phyloP scores from a whole-genome alignment of 2,888 invertebrate species.

The Nesidiocoris tenuis region DNA sequence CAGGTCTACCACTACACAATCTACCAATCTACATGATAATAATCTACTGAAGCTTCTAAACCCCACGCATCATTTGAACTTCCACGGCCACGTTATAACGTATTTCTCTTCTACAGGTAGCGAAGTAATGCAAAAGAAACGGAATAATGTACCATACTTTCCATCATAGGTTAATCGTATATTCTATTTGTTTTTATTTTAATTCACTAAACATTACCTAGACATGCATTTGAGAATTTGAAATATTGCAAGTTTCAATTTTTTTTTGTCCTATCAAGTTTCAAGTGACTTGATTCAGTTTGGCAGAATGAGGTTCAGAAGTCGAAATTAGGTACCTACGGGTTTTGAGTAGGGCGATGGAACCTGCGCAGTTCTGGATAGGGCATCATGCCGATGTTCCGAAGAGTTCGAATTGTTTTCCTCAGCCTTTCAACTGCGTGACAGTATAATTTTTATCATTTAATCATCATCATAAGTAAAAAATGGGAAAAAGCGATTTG shows the following conservation, averaged over 20 bases:
- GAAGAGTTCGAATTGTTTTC: no score
- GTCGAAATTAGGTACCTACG: not conserved
- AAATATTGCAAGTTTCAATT: conserved; percentile 34
- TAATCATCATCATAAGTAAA: no score
- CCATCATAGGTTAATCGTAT: conserved; percentile 19
- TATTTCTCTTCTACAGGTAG: conserved; percentile 48
- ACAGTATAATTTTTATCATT: no score
- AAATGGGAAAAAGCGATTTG: no score
- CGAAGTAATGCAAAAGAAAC: conserved; percentile 48
- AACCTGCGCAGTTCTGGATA: no score
- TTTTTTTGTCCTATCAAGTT: conserved; percentile 21
- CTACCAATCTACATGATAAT: not conserved
- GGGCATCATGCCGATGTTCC: no score
- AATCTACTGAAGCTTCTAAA: conserved; percentile 32
- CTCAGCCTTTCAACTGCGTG: no score
- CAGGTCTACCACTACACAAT: no score
- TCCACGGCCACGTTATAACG: conserved; percentile 45
- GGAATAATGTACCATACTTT: conserved; percentile 6
- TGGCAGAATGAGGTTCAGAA: not conserved
- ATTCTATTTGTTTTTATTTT: conserved; percentile 27
- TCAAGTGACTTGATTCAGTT: conserved; percentile 11
- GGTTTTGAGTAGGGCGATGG: not conserved
- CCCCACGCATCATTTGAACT: conserved; percentile 42
- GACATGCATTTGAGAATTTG: conserved; percentile 37
- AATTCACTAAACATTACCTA: conserved; percentile 42